These are phyloP conservation scores for Hypselothyrea guttata DNA, from an alignment of 2,888 invertebrate species.

Conservation along the genomic window DNA sequence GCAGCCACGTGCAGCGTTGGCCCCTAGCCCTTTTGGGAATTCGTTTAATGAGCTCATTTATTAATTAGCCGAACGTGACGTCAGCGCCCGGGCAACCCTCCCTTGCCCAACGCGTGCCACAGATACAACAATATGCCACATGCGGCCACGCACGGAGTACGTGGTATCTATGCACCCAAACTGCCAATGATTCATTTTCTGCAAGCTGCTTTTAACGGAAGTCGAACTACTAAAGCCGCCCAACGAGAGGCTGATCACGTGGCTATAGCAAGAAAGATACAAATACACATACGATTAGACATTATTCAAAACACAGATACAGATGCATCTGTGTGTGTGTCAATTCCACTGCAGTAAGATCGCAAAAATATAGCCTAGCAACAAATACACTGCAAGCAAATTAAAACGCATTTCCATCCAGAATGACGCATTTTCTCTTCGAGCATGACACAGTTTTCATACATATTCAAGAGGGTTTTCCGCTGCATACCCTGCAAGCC, in stretches of 20 bases:
- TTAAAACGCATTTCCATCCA: constrained; percentile 49
- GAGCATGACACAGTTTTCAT: constrained; percentile 35
- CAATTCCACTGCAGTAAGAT: background rate
- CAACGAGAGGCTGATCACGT: constrained; percentile 37
- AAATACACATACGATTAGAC: constrained; percentile 6
- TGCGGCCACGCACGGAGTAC: constrained; percentile 19
- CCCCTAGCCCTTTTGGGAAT: constrained; percentile 5
- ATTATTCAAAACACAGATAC: background rate
- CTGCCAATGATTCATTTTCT: constrained; percentile 19
- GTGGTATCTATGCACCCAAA: constrained; percentile 44
- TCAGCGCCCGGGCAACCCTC: constrained; percentile 30
- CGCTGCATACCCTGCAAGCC: background rate
- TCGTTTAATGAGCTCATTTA: constrained; percentile 67
- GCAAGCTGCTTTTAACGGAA: constrained; percentile 57
- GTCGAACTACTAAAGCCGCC: constrained; percentile 47
- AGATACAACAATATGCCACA: background rate
- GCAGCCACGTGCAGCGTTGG: constrained; percentile 18
- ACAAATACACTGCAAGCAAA: no score
- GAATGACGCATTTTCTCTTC: constrained; percentile 50
- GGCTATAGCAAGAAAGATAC: constrained; percentile 16
- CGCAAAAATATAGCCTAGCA: background rate
- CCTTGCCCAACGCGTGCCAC: constrained; percentile 2
- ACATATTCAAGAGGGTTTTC: constrained; percentile 39
- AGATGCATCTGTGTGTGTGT: background rate
- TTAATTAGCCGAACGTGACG: constrained; percentile 65